Conservation (phyloP, 2,797 vertebrate species). For the Gephyroberyx darwinii region DNA sequence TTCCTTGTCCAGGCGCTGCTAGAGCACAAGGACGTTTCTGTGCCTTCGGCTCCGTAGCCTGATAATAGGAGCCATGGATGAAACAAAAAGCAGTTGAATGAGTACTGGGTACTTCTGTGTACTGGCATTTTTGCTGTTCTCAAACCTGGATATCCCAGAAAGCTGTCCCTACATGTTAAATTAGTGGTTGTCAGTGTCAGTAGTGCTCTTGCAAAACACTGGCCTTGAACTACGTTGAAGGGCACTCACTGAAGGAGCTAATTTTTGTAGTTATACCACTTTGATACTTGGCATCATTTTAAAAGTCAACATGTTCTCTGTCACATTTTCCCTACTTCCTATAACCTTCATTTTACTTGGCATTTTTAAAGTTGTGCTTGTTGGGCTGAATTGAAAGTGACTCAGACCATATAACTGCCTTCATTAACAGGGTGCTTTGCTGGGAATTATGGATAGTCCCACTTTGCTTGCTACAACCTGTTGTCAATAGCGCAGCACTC, state of each 20-base stretch:
- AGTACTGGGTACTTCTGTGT: no score
- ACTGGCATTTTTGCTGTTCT: slow-evolving; percentile 2
- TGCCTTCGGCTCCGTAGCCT: slow-evolving; percentile 18
- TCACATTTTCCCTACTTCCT: slow-evolving; percentile 7
- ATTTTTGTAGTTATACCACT: not conserved
- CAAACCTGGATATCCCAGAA: slow-evolving; percentile 18
- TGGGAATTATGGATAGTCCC: slow-evolving; percentile 10
- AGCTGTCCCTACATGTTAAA: slow-evolving; percentile 17
- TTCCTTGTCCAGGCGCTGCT: not conserved
- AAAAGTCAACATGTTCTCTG: not conserved
- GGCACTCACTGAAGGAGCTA: slow-evolving; percentile 2
- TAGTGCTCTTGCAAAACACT: not conserved
- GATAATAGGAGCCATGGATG: slow-evolving; percentile 15
- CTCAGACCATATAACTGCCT: slow-evolving; percentile 8
- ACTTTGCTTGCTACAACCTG: not conserved
- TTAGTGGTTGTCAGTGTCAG: slow-evolving; percentile 20
- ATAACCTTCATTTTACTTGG: slow-evolving; percentile 9
- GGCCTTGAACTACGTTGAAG: not conserved
- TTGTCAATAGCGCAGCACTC: not conserved
- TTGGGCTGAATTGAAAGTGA: slow-evolving; percentile 7
- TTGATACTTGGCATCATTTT: not conserved
- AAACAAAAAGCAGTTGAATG: slow-evolving; percentile 7
- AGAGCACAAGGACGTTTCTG: slow-evolving; percentile 30
- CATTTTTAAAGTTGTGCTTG: not conserved
- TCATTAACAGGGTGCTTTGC: slow-evolving; percentile 18